These are phyloP conservation scores for Drosophila azteca DNA, from an alignment of 1,140 invertebrate genomes.

Conservation along the genomic window DNA sequence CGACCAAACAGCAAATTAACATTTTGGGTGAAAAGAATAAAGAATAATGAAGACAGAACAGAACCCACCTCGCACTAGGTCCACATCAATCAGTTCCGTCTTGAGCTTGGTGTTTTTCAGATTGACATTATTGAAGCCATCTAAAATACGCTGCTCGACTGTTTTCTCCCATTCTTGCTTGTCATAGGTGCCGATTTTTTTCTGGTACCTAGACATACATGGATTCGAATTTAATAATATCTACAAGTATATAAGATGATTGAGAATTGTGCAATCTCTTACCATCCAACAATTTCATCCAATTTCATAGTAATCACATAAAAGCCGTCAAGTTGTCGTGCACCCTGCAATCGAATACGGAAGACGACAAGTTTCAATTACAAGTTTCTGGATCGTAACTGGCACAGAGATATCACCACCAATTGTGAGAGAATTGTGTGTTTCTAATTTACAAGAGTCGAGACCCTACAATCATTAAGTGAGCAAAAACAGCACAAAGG, in stretches of 20 bases:
- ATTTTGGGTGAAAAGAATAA: not conserved
- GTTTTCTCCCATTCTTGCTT: conserved; percentile 98
- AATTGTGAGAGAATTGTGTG: not conserved
- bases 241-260: too few relatives aligned
- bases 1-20: conserved; percentile 12
- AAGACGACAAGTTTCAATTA: conserved; percentile 24
- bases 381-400: not conserved
- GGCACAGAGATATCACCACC: not conserved
- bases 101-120: conserved; percentile 94
- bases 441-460: conserved; percentile 14
- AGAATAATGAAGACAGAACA: not conserved
- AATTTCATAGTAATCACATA: conserved; percentile 83
- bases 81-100: conserved; percentile 97
- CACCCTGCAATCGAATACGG: conserved; percentile 36
- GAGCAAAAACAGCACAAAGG: too few relatives aligned
- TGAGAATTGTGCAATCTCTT: conserved; percentile 18
- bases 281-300: conserved; percentile 84
- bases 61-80: conserved; percentile 91
- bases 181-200: conserved; percentile 97
- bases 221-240: not conserved
- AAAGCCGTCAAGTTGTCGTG: conserved; percentile 55
- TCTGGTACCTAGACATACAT: conserved; percentile 90
- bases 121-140: conserved; percentile 93
- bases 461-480: too few relatives aligned
- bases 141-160: conserved; percentile 94